These are phyloP conservation scores for Limnephilus lunatus DNA, from an alignment of 2,888 invertebrate genomes.

Conservation along the genomic window DNA sequence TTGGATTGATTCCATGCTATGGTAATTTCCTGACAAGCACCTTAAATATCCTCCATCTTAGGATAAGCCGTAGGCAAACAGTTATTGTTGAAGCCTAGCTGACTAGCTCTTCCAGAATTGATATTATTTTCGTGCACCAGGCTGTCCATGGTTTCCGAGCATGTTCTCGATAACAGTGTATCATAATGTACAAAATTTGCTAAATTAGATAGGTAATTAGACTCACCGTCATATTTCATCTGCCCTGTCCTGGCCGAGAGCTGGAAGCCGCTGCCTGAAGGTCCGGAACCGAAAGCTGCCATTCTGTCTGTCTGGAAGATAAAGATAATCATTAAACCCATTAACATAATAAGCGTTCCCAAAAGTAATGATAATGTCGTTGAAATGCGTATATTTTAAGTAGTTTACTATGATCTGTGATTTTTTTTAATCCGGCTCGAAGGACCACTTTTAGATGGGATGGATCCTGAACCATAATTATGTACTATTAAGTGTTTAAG, in stretches of 20 bases:
- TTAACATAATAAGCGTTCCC: background rate
- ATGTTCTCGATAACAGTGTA: too few species aligned
- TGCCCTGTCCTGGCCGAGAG: conserved; percentile 63
- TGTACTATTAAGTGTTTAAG: too few species aligned
- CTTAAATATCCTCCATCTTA: too few species aligned
- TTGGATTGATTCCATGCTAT: too few species aligned
- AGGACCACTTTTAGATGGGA: background rate
- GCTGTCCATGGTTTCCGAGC: too few species aligned
- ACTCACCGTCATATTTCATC: conserved; percentile 65
- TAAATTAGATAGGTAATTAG: background rate
- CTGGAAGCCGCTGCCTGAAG: conserved; percentile 59
- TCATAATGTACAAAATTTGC: too few species aligned
- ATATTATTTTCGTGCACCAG: too few species aligned
- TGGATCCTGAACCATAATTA: background rate
- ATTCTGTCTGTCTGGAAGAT: conserved; percentile 64
- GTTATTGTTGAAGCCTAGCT: too few species aligned
- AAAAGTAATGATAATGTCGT: conserved; percentile 65
- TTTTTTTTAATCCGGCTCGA: background rate
- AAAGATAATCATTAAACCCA: conserved; percentile 30
- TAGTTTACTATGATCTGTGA: too few species aligned
- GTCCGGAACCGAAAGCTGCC: conserved; percentile 64
- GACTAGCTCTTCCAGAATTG: too few species aligned
- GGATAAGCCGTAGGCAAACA: too few species aligned
- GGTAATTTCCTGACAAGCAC: too few species aligned
- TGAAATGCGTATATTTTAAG: background rate